Evolutionary conservation across 2,888 invertebrate species (phyloP).

Genomic region (Brachyptera risi): DNA sequence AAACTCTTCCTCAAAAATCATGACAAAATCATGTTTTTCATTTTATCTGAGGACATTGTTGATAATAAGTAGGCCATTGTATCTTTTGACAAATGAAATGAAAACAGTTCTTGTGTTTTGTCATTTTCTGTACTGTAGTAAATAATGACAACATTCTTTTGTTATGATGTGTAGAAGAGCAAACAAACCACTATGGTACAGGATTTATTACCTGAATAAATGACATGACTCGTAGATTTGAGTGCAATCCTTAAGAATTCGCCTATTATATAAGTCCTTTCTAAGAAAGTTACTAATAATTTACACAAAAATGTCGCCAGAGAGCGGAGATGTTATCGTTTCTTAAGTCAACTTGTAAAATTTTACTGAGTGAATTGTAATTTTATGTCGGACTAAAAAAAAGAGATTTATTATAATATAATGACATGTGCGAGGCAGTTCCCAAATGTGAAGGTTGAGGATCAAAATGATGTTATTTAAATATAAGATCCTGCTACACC

Average conservation of each 20-base stretch:
- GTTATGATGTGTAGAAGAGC: conserved; percentile 17
- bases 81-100: conserved; percentile 8
- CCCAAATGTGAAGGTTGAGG: conserved; percentile 17
- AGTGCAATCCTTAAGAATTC: neutral
- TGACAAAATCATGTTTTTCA: conserved; percentile 24
- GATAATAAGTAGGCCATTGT: neutral
- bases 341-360: neutral
- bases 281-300: conserved; percentile 14
- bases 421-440: conserved; percentile 3
- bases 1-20: conserved; percentile 19
- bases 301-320: neutral
- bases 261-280: neutral
- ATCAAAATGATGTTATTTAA: conserved; percentile 7
- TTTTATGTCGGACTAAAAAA: neutral
- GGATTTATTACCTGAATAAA: conserved; percentile 22
- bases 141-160: conserved; percentile 13
- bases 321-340: neutral
- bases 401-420: conserved; percentile 13
- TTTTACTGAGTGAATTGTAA: neutral
- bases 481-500: conserved; percentile 9
- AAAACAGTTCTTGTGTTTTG: neutral
- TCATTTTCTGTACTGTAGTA: conserved; percentile 21
- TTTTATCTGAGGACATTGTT: conserved; percentile 20
- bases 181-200: conserved; percentile 19
- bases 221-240: conserved; percentile 25